Percentiles rank a stretch among this genome's conserved stretches.
Evolutionary conservation across 2,113 vertebrate genomes (phyloP).

Genomic region (Phrynocephalus versicolor): DNA sequence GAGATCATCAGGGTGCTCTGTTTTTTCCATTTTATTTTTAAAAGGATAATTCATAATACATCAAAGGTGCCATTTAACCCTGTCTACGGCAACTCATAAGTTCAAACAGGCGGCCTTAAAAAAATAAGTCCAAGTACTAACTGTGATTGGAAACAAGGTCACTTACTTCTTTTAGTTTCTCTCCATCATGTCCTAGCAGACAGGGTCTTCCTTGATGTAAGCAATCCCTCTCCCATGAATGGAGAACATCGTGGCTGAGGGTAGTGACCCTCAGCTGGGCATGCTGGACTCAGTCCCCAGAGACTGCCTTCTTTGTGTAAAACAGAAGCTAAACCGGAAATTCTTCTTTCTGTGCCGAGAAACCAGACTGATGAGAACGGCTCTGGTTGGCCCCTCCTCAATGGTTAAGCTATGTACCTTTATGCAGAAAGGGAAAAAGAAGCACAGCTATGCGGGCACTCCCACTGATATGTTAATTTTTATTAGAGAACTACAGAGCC

Average conservation of each 20-base stretch:
- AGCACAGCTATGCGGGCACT: conserved; percentile 35
- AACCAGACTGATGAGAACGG: conserved; percentile 30
- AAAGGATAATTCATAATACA: background rate
- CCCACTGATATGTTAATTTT: conserved; percentile 37
- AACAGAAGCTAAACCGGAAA: conserved; percentile 42
- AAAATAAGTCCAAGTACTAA: background rate
- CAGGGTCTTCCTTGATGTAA: fast-evolving
- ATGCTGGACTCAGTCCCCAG: fast-evolving
- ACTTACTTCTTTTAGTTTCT: conserved; percentile 29
- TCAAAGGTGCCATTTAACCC: background rate
- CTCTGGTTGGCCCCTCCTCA: conserved; percentile 31
- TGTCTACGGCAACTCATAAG: background rate
- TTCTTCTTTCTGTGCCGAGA: conserved; percentile 59
- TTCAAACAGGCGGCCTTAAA: background rate
- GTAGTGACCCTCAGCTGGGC: fast-evolving
- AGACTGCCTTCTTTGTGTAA: background rate
- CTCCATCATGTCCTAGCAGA: background rate
- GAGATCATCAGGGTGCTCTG: background rate
- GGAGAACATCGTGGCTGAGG: background rate
- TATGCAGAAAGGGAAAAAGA: conserved; percentile 10
- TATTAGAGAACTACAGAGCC: background rate
- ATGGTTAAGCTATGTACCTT: background rate
- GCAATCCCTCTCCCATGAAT: background rate
- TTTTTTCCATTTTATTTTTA: background rate
- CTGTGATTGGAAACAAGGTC: background rate